Evolutionary conservation across 1,140 invertebrate species (phyloP).

Genomic region (Cardiocondyla obscurior): DNA sequence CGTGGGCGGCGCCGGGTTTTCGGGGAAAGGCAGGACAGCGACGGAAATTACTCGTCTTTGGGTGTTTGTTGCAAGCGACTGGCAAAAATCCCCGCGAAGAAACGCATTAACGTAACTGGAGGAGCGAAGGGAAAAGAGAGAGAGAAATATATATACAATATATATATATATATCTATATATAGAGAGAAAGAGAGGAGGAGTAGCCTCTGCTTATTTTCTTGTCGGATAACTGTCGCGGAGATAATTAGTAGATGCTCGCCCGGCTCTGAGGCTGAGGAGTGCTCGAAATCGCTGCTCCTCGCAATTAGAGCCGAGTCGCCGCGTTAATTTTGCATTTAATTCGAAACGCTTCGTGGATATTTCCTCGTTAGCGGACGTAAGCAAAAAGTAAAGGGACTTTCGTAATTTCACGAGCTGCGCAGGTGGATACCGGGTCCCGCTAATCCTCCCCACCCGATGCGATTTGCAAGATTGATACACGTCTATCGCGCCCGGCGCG

Average conservation of each 20-base stretch:
- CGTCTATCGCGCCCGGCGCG: background rate
- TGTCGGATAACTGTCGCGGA: slow-evolving; percentile 53
- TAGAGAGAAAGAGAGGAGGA: background rate
- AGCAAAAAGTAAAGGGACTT: slow-evolving; percentile 20
- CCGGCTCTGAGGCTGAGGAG: slow-evolving; percentile 1
- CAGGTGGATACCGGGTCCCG: background rate
- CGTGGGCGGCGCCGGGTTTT: background rate
- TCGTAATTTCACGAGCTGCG: background rate
- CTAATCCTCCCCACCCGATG: background rate
- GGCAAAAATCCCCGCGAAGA: slow-evolving; percentile 56
- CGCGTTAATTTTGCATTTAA: slow-evolving; percentile 55
- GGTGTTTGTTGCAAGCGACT: slow-evolving; percentile 27
- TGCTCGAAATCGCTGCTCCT: slow-evolving; percentile 44
- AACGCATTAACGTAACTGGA: slow-evolving; percentile 61
- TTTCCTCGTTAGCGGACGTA: slow-evolving; percentile 44
- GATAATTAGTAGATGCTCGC: slow-evolving; percentile 56
- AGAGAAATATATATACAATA: too few species aligned
- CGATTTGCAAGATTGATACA: slow-evolving; percentile 15
- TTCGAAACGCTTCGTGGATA: slow-evolving; percentile 32
- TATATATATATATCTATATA: too few species aligned
- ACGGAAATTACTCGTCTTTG: slow-evolving; percentile 61
- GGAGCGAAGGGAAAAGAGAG: background rate
- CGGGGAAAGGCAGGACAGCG: slow-evolving; percentile 7
- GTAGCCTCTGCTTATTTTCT: slow-evolving; percentile 43
- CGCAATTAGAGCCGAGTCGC: slow-evolving; percentile 51